phyloP scores from a whole-genome alignment of 2,888 invertebrate species.

The Diabrotica balteata region DNA sequence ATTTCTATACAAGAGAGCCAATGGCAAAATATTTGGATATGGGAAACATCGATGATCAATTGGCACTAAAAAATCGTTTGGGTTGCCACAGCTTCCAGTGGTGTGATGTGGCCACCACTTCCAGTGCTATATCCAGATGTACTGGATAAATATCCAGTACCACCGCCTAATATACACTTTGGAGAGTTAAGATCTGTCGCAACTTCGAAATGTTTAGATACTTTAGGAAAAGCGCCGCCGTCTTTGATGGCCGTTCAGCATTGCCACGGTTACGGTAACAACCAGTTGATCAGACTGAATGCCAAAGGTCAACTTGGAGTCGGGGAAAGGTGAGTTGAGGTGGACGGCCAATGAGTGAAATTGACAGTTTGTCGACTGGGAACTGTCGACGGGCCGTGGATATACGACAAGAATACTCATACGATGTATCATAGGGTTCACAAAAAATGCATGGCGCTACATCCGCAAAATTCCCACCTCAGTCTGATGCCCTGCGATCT shows the following conservation, averaged over 20 bases:
- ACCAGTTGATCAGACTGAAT: slow-evolving; percentile 91
- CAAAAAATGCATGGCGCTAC: slow-evolving; percentile 83
- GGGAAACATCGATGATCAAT: slow-evolving; percentile 86
- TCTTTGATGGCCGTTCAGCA: slow-evolving; percentile 87
- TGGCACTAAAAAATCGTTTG: slow-evolving; percentile 81
- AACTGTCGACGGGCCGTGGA: slow-evolving; percentile 95
- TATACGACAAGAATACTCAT: slow-evolving; percentile 79
- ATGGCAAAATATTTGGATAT: slow-evolving; percentile 83
- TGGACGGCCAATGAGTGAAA: slow-evolving; percentile 84
- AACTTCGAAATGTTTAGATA: slow-evolving; percentile 83
- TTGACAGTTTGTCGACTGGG: slow-evolving; percentile 90
- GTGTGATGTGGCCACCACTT: slow-evolving; percentile 95
- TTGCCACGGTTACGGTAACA: slow-evolving; percentile 96
- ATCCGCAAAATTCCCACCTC: slow-evolving; percentile 80
- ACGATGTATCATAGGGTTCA: slow-evolving; percentile 75
- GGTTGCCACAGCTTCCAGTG: slow-evolving; percentile 94
- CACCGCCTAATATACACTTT: slow-evolving; percentile 94
- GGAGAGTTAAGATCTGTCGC: slow-evolving; percentile 89
- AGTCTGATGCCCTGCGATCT: slow-evolving; percentile 84
- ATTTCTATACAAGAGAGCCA: slow-evolving; percentile 95
- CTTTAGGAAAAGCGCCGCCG: slow-evolving; percentile 92
- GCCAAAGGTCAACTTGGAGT: slow-evolving; percentile 89
- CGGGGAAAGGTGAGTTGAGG: slow-evolving; percentile 95
- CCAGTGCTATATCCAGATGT: no score
- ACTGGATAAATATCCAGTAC: slow-evolving; percentile 89